Conservation (phyloP, 2,113 vertebrate genomes). For the Melanotaenia duboulayi region DNA sequence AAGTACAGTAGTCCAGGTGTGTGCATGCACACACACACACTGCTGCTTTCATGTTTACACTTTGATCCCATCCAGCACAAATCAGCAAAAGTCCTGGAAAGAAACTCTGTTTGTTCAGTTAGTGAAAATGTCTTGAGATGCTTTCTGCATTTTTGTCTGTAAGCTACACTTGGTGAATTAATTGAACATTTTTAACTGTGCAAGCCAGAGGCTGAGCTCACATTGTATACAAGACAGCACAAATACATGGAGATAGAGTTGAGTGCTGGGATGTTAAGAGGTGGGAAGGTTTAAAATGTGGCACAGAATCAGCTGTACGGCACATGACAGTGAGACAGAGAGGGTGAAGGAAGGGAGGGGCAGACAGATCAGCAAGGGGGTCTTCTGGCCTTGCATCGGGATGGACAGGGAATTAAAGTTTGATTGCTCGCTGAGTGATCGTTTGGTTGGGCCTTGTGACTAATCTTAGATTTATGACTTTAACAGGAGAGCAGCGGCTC, state of each 20-base stretch:
- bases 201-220: slow-evolving; percentile 48
- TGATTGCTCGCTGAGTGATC: slow-evolving; percentile 67
- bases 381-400: slow-evolving; percentile 52
- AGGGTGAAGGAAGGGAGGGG: slow-evolving; percentile 23
- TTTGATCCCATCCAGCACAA: slow-evolving; percentile 34
- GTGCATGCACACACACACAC: slow-evolving; percentile 41
- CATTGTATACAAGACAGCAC: slow-evolving; percentile 39
- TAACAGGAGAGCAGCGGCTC: slow-evolving; percentile 26
- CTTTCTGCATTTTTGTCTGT: slow-evolving; percentile 28
- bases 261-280: slow-evolving; percentile 33
- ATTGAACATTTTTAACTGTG: slow-evolving; percentile 37
- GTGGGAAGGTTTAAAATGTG: slow-evolving; percentile 61
- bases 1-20: slow-evolving; percentile 52
- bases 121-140: slow-evolving; percentile 52
- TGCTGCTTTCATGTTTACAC: slow-evolving; percentile 30
- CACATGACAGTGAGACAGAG: slow-evolving; percentile 31
- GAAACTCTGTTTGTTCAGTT: slow-evolving; percentile 51
- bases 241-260: slow-evolving; percentile 30
- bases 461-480: slow-evolving; percentile 69
- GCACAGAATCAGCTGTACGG: slow-evolving; percentile 44
- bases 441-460: slow-evolving; percentile 60
- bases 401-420: slow-evolving; percentile 67
- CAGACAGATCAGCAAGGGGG: slow-evolving; percentile 25
- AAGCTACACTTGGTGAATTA: slow-evolving; percentile 44
- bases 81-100: slow-evolving; percentile 45